phyloP scores from a whole-genome alignment of 2,797 vertebrate species.

The Enteromius argenteus region DNA sequence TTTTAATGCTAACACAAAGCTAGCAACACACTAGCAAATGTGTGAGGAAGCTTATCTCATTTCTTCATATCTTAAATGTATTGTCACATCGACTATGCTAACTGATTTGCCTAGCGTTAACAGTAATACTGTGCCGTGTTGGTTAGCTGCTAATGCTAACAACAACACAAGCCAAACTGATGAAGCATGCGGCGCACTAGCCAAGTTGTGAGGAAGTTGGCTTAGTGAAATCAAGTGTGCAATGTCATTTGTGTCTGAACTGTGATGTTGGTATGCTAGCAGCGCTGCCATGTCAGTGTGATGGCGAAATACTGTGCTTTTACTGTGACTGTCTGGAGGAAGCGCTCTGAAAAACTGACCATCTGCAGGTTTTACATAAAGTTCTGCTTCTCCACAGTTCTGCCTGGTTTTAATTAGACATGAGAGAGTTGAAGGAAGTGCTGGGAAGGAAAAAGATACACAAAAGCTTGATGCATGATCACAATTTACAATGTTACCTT shows the following conservation, averaged over 20 bases:
- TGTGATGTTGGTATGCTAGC: background rate
- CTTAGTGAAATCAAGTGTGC: background rate
- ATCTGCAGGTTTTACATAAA: constrained; percentile 9
- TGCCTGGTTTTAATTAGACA: background rate
- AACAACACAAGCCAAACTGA: background rate
- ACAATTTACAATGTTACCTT: background rate
- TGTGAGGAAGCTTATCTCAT: background rate
- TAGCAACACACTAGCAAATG: background rate
- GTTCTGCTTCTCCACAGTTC: background rate
- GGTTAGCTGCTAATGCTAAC: background rate
- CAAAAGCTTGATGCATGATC: background rate
- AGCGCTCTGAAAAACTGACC: background rate
- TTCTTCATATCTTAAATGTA: background rate
- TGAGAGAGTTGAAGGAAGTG: background rate
- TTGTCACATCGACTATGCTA: background rate
- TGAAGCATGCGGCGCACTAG: background rate
- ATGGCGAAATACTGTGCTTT: background rate
- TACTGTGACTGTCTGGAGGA: background rate
- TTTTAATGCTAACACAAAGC: background rate
- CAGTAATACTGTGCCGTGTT: background rate
- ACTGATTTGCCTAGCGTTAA: background rate
- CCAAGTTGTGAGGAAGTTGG: background rate
- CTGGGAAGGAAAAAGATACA: background rate
- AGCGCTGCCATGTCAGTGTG: background rate
- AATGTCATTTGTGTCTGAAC: background rate